Conservation (phyloP, 2,888 invertebrate genomes). For the Pinctada fucata region DNA sequence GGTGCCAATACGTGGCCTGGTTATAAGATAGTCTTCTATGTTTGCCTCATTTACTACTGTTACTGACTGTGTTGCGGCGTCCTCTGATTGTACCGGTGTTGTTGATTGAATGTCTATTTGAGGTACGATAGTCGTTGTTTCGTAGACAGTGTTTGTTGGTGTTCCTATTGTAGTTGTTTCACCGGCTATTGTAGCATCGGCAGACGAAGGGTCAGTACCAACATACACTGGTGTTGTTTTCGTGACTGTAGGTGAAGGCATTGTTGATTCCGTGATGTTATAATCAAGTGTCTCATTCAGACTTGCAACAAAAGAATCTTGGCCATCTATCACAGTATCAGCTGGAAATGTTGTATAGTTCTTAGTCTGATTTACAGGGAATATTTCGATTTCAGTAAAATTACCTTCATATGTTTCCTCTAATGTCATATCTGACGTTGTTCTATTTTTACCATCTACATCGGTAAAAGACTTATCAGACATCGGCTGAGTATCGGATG, state of each 20-base stretch:
- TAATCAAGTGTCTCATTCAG: neutral
- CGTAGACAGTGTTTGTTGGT: neutral
- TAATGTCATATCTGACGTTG: neutral
- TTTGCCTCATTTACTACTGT: neutral
- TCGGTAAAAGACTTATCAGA: neutral
- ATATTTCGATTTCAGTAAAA: neutral
- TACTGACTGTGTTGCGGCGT: neutral
- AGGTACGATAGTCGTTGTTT: neutral
- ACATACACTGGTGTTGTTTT: too few species aligned
- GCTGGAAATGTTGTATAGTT: neutral
- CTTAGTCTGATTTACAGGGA: neutral
- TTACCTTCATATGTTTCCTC: neutral
- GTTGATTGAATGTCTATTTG: too few species aligned
- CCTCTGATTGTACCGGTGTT: neutral
- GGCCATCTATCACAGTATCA: neutral
- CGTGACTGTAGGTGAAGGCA: too few species aligned
- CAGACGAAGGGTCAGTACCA: neutral
- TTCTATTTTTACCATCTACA: neutral
- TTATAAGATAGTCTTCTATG: neutral
- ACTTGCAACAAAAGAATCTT: neutral
- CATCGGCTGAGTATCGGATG: neutral
- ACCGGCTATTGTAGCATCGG: neutral
- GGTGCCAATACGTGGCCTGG: neutral
- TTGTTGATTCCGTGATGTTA: neutral
- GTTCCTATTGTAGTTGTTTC: neutral